Conservation (phyloP, 1,140 invertebrate species). For the Asobara japonica region DNA sequence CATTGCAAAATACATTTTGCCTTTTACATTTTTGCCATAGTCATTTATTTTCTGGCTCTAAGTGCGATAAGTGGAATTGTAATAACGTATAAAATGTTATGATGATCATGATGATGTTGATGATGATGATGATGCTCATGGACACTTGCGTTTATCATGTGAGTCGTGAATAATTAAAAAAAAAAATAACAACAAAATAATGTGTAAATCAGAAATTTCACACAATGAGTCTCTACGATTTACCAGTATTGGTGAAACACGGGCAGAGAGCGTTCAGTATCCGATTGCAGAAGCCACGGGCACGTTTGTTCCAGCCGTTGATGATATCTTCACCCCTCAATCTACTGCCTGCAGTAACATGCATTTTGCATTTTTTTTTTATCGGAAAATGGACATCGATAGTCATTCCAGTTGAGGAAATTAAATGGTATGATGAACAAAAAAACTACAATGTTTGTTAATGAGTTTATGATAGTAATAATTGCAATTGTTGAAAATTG, state of each 20-base stretch:
- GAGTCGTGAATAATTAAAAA: background rate
- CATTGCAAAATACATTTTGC: background rate
- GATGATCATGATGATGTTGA: no score
- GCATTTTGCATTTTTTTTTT: conserved; percentile 36
- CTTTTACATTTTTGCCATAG: no score
- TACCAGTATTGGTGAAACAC: conserved; percentile 65
- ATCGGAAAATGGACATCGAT: no score
- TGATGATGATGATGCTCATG: no score
- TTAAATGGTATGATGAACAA: no score
- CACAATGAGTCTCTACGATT: conserved; percentile 55
- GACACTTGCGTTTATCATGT: no score
- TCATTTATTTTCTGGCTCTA: background rate
- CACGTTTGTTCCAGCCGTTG: conserved; percentile 63
- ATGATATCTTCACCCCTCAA: conserved; percentile 58
- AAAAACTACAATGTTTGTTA: no score
- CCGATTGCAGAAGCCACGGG: conserved; percentile 65
- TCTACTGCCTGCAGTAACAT: conserved; percentile 48
- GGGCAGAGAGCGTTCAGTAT: conserved; percentile 62
- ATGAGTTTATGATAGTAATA: no score
- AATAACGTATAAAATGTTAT: background rate
- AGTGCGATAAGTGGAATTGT: background rate
- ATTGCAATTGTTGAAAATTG: no score
- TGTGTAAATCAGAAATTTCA: background rate
- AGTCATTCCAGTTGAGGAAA: no score
- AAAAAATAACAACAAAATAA: background rate